Conservation (phyloP, 35 echinoderm and acorn worm genomes). For the Apostichopus parvimensis region DNA sequence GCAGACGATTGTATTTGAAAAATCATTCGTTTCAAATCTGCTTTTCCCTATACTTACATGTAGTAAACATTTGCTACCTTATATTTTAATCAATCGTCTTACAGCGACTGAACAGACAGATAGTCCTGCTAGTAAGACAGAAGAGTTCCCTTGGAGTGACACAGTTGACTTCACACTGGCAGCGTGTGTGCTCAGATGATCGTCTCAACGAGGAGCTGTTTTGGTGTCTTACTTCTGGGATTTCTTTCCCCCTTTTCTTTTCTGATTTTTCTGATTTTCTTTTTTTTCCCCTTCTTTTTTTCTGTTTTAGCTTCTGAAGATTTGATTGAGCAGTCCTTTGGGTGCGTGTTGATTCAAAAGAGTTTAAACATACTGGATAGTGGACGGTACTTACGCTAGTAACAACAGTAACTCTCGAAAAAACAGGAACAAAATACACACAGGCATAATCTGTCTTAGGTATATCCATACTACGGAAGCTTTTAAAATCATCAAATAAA, state of each 20-base stretch:
- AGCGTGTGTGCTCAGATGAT: neutral
- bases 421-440: neutral
- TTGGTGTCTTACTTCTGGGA: neutral
- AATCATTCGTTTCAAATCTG: too few species aligned
- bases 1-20: too few species aligned
- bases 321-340: constrained; percentile 42
- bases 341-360: constrained; percentile 14
- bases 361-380: constrained; percentile 20
- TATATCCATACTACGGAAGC: neutral
- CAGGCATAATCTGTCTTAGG: neutral
- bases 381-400: constrained; percentile 26
- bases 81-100: too few species aligned
- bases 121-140: neutral
- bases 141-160: neutral
- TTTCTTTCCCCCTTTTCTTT: neutral
- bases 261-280: too few species aligned
- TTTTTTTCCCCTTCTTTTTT: neutral
- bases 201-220: neutral
- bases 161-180: constrained; percentile 16
- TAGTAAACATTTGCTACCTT: too few species aligned
- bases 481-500: neutral
- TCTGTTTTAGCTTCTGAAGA: neutral
- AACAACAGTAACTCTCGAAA: constrained; percentile 4
- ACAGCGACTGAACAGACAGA: too few species aligned
- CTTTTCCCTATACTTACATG: too few species aligned